These are phyloP conservation scores for Spea bombifrons DNA, from an alignment of 2,113 vertebrate genomes.

Conservation along the genomic window DNA sequence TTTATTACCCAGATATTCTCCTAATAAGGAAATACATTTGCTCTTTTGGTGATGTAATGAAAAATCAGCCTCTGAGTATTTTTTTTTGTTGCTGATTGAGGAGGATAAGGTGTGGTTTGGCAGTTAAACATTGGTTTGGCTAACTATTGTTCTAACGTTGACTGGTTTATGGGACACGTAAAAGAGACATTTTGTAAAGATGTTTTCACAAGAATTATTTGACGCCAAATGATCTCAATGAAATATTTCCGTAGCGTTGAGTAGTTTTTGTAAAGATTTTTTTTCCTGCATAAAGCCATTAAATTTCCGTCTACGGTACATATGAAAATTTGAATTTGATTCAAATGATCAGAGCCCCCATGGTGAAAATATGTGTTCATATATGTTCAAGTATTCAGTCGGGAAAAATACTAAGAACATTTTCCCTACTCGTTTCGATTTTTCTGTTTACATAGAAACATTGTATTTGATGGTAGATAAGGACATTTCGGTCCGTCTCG, in stretches of 20 bases:
- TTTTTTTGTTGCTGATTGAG: constrained; percentile 62
- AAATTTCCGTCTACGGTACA: no score
- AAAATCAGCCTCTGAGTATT: constrained; percentile 54
- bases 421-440: no score
- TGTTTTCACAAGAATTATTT: constrained; percentile 19
- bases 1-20: constrained; percentile 55
- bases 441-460: no score
- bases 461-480: no score
- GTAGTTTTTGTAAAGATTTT: neutral
- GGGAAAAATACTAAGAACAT: no score
- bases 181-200: constrained; percentile 40
- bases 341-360: no score
- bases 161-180: constrained; percentile 55
- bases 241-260: constrained; percentile 10
- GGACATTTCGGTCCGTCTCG: no score
- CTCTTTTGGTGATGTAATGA: constrained; percentile 62
- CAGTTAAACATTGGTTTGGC: constrained; percentile 61
- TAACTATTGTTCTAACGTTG: constrained; percentile 56
- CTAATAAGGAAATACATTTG: constrained; percentile 68
- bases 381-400: no score
- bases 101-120: constrained; percentile 73
- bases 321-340: no score
- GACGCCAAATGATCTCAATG: constrained; percentile 21
- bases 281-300: neutral
- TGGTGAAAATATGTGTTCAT: no score